phyloP scores from a whole-genome alignment of 2,888 invertebrate genomes.

The Gymnosoma rotundatum region DNA sequence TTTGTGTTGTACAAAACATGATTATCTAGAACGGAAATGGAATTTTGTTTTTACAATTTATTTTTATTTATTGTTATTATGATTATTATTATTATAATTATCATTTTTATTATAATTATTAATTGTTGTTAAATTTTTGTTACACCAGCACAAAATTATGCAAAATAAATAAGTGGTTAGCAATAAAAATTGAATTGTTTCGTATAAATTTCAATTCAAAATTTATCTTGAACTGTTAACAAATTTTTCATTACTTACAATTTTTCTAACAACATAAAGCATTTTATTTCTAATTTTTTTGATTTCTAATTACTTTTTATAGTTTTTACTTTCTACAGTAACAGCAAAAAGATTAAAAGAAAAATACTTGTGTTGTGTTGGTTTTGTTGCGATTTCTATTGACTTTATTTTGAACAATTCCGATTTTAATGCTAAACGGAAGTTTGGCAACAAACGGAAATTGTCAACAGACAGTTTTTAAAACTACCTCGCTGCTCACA shows the following conservation, averaged over 20 bases:
- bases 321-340: background rate
- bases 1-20: constrained; percentile 5
- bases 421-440: constrained; percentile 65
- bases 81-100: background rate
- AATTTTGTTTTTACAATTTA: background rate
- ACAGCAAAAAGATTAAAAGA: background rate
- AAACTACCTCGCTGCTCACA: constrained; percentile 9
- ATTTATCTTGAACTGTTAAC: no score
- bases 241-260: no score
- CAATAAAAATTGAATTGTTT: background rate
- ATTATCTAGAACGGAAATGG: constrained; percentile 9
- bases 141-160: background rate
- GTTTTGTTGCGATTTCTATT: constrained; percentile 45
- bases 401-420: constrained; percentile 55
- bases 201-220: no score
- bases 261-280: no score
- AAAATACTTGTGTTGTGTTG: constrained; percentile 7
- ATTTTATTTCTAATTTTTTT: constrained; percentile 10
- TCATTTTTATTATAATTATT: background rate
- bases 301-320: constrained; percentile 29
- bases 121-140: no score
- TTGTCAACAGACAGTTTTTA: constrained; percentile 62
- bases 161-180: no score
- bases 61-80: no score
- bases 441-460: constrained; percentile 64